phyloP scores from a whole-genome alignment of 2,888 invertebrate genomes.

The Norana najaformis region DNA sequence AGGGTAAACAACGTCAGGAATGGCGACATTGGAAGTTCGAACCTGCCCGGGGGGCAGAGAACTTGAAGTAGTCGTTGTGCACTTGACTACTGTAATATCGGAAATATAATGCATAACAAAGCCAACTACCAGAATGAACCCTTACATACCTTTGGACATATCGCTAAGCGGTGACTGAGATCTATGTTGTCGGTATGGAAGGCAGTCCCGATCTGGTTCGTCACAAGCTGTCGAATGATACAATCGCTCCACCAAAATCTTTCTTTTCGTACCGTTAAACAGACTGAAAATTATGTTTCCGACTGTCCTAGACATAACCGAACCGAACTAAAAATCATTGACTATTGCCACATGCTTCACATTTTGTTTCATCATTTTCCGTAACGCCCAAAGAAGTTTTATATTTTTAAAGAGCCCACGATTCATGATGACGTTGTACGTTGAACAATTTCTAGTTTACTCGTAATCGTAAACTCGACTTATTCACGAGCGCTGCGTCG shows the following conservation, averaged over 20 bases:
- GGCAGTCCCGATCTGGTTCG: neutral
- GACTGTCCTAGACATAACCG: neutral
- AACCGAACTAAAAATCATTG: neutral
- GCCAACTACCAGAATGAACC: neutral
- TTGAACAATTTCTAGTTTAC: too few species aligned
- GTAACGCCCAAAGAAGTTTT: neutral
- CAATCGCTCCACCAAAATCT: neutral
- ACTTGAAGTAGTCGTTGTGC: too few species aligned
- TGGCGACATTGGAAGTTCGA: too few species aligned
- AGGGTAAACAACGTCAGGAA: too few species aligned
- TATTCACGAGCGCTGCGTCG: too few species aligned
- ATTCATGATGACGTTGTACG: too few species aligned
- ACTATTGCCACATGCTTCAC: neutral
- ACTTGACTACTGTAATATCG: too few species aligned
- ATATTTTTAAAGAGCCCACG: neutral
- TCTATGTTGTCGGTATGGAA: neutral
- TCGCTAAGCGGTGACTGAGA: neutral
- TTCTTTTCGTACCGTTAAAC: neutral
- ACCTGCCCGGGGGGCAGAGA: too few species aligned
- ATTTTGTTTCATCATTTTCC: neutral
- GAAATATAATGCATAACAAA: neutral
- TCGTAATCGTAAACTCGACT: too few species aligned
- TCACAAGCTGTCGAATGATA: constrained; percentile 13
- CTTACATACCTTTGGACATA: neutral
- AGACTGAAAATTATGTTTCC: neutral